Evolutionary conservation across 2,113 vertebrate genomes (phyloP).

Genomic region (Macquaria ambigua): DNA sequence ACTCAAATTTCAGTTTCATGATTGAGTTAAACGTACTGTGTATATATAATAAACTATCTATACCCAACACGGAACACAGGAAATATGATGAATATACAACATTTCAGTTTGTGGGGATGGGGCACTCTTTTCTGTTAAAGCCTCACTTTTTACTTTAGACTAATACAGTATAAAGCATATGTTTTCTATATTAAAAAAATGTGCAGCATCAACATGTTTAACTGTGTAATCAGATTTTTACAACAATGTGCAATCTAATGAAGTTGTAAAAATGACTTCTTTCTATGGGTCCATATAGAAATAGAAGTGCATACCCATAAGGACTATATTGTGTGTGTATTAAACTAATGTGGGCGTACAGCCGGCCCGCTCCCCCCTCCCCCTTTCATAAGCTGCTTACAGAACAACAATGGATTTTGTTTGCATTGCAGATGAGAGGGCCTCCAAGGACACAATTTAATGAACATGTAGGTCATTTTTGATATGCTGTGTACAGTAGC

Average conservation of each 20-base stretch:
- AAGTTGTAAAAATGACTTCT: neutral
- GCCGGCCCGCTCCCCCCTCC: neutral
- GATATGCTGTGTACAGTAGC: constrained; percentile 29
- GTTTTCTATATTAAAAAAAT: neutral
- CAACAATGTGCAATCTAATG: neutral
- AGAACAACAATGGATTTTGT: constrained; percentile 75
- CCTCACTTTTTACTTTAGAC: neutral
- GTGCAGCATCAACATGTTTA: constrained; percentile 4
- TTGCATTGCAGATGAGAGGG: constrained; percentile 71
- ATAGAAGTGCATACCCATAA: constrained; percentile 4
- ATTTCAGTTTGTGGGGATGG: neutral
- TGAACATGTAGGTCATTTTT: constrained; percentile 73
- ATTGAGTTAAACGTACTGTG: neutral
- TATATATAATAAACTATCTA: too few relatives aligned
- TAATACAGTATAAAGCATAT: neutral
- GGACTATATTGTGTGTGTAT: neutral
- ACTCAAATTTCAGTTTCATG: neutral
- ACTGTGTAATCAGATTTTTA: neutral
- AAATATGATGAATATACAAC: too few relatives aligned
- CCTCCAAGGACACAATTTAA: constrained; percentile 68
- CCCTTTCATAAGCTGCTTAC: constrained; percentile 70
- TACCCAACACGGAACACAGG: too few relatives aligned
- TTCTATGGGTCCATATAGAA: constrained; percentile 12
- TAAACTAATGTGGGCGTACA: constrained; percentile 5
- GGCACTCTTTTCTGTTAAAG: neutral